phyloP scores from a whole-genome alignment of 1,140 invertebrate species.

The Zelostemma sp. region DNA sequence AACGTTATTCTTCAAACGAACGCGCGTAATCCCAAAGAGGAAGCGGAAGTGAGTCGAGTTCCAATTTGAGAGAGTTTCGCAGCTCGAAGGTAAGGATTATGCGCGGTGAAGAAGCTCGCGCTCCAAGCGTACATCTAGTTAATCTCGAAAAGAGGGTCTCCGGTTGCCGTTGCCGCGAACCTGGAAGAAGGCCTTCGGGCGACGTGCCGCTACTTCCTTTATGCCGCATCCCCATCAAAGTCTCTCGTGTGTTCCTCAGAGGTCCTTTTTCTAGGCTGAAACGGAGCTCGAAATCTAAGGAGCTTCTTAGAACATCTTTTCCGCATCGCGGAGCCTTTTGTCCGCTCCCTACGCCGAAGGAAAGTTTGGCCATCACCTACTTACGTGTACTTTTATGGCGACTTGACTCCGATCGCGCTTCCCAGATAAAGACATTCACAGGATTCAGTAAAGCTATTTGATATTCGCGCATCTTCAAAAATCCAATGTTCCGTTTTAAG shows the following conservation, averaged over 20 bases:
- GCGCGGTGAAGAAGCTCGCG: conserved; percentile 37
- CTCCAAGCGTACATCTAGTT: conserved; percentile 38
- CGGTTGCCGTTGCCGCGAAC: conserved; percentile 26
- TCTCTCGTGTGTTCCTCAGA: conserved; percentile 30
- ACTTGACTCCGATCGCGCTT: neutral
- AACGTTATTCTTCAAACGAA: conserved; percentile 28
- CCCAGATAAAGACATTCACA: no score
- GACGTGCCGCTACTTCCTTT: conserved; percentile 39
- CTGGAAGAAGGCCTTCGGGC: conserved; percentile 36
- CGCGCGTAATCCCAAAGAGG: conserved; percentile 33
- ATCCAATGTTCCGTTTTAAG: no score
- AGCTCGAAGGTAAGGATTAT: conserved; percentile 44
- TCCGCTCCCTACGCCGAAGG: neutral
- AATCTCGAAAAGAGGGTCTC: conserved; percentile 26
- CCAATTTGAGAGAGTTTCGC: conserved; percentile 43
- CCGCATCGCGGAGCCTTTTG: conserved; percentile 18
- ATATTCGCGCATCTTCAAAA: no score
- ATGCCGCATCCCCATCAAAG: conserved; percentile 34
- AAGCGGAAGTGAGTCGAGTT: conserved; percentile 45
- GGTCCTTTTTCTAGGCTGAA: conserved; percentile 19
- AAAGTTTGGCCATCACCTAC: neutral
- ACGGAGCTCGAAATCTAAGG: conserved; percentile 27
- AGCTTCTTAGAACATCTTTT: conserved; percentile 28
- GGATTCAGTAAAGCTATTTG: neutral
- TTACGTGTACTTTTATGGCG: neutral